phyloP scores from a whole-genome alignment of 2,888 invertebrate genomes.

The Muschampia plurimacula region DNA sequence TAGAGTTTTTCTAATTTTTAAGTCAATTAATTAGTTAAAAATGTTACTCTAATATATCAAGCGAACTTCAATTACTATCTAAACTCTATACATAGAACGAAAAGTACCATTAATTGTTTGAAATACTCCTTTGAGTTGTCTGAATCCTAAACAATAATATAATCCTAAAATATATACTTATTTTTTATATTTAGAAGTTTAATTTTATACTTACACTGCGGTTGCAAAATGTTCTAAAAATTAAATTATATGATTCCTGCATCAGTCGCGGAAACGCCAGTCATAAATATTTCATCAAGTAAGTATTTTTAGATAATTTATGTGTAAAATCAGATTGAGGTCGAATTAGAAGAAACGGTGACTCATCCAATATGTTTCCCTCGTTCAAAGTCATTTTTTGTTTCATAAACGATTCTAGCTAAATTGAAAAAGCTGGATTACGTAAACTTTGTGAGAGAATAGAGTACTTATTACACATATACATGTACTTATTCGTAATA shows the following conservation, averaged over 20 bases:
- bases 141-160: background rate
- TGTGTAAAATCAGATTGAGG: conserved; percentile 24
- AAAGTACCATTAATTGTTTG: too few species aligned
- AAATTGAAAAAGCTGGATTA: background rate
- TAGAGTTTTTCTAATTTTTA: too few species aligned
- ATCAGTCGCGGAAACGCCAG: conserved; percentile 39
- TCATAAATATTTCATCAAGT: conserved; percentile 38
- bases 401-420: conserved; percentile 1
- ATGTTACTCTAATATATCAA: too few species aligned
- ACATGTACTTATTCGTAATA: too few species aligned
- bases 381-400: background rate
- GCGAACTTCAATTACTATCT: too few species aligned
- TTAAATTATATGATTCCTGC: conserved; percentile 10
- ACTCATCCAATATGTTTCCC: conserved; percentile 6
- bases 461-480: too few species aligned
- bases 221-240: background rate
- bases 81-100: too few species aligned
- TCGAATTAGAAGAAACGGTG: background rate
- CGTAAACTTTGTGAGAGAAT: background rate
- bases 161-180: background rate
- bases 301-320: conserved; percentile 36
- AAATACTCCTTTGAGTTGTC: too few species aligned
- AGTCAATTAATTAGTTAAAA: too few species aligned
- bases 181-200: background rate
- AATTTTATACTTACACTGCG: background rate